phyloP scores from a whole-genome alignment of 2,113 vertebrate species.

The Sporophila hypoxantha region DNA sequence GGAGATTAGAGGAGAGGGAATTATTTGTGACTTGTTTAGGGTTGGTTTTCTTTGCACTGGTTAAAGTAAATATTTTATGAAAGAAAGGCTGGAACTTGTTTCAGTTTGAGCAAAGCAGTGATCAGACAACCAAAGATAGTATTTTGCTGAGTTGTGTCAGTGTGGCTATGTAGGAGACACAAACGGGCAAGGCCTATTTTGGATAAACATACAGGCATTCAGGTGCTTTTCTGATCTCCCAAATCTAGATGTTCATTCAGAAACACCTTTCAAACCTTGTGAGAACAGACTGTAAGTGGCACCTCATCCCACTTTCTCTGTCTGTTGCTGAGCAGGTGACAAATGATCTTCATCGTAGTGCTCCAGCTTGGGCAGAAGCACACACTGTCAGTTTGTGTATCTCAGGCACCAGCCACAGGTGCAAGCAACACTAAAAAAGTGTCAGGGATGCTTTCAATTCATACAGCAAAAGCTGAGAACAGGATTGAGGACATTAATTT shows the following conservation, averaged over 20 bases:
- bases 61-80: background rate
- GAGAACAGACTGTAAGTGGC: background rate
- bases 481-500: background rate
- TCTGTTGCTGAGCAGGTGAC: background rate
- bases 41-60: background rate
- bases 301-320: background rate
- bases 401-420: background rate
- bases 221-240: background rate
- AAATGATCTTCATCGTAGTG: fast-evolving
- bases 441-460: background rate
- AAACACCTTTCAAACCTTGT: background rate
- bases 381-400: background rate
- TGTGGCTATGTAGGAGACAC: background rate
- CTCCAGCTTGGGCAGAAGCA: background rate
- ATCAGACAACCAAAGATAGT: background rate
- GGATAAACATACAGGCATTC: background rate
- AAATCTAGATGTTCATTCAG: background rate
- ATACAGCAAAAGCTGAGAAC: background rate
- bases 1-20: background rate
- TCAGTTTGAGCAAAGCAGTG: background rate
- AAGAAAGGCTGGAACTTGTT: background rate
- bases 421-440: background rate
- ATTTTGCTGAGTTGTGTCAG: background rate
- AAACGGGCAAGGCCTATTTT: background rate
- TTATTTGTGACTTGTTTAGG: background rate